A percentile compares a stretch with the other conserved stretches of the same genome.
These are phyloP conservation scores for Darevskia mixta DNA, from an alignment of 2,797 vertebrate species.

Conservation along the genomic window DNA sequence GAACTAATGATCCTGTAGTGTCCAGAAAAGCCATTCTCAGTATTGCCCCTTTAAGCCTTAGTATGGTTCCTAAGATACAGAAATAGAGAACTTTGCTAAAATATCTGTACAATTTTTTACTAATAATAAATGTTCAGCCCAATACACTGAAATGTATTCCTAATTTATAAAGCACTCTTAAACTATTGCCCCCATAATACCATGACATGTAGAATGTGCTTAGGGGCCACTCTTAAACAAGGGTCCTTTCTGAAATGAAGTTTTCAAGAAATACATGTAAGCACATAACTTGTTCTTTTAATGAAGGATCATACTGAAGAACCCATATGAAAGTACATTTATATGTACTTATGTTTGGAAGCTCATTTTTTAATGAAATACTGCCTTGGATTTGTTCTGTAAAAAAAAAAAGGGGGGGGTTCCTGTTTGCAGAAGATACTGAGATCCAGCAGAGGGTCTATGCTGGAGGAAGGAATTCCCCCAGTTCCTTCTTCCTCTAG, in stretches of 20 bases:
- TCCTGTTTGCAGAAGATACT: no score
- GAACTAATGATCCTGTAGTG: conserved; percentile 86
- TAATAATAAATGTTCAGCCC: conserved; percentile 26
- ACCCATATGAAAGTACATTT: no score
- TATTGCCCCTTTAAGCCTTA: conserved; percentile 93
- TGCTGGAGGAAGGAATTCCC: no score
- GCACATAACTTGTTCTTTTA: background rate
- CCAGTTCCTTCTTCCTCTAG: no score
- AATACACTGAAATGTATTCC: background rate
- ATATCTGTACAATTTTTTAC: conserved; percentile 9
- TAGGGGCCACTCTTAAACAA: background rate
- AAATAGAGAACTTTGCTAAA: conserved; percentile 49
- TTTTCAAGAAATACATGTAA: background rate
- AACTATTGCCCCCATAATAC: background rate
- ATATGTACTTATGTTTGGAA: no score
- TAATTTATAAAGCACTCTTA: background rate
- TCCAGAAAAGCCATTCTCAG: conserved; percentile 95
- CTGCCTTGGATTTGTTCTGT: no score
- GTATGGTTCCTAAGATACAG: conserved; percentile 87
- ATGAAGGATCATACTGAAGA: background rate
- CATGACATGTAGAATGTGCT: background rate
- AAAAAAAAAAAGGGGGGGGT: no score
- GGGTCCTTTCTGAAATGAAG: background rate
- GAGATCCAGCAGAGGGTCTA: no score
- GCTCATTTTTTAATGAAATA: no score